phyloP scores from a whole-genome alignment of 2,888 invertebrate genomes.

The Harmothoe impar region DNA sequence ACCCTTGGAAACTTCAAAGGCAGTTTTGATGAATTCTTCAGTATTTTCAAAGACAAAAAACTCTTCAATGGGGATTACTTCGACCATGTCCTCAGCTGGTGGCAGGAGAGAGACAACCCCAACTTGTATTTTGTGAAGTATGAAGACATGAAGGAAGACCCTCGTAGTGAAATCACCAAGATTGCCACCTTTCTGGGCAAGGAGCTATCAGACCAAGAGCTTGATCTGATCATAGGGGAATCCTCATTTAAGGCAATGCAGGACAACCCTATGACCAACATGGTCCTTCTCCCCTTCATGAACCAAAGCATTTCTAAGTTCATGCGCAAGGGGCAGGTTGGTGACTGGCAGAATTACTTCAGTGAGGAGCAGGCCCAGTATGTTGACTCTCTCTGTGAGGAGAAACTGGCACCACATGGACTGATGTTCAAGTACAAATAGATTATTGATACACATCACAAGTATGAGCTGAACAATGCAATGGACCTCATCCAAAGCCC shows the following conservation, averaged over 20 bases:
- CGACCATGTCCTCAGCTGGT: conserved; percentile 62
- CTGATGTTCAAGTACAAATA: neutral
- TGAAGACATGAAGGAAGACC: conserved; percentile 65
- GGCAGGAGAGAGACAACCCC: conserved; percentile 49
- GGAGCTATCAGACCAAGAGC: conserved; percentile 65
- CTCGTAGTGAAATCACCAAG: conserved; percentile 72
- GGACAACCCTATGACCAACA: conserved; percentile 80
- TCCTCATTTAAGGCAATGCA: conserved; percentile 79
- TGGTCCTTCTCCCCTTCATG: conserved; percentile 78
- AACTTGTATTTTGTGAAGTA: conserved; percentile 64
- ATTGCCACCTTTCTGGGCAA: conserved; percentile 89
- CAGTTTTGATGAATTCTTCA: conserved; percentile 62
- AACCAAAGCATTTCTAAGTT: conserved; percentile 77
- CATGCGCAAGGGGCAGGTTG: conserved; percentile 87
- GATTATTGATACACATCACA: no score
- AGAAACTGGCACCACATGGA: conserved; percentile 82
- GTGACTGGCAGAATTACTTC: conserved; percentile 92
- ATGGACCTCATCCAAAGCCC: no score
- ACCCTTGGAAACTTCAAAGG: conserved; percentile 57
- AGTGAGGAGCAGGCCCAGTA: conserved; percentile 87
- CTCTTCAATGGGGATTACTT: conserved; percentile 65
- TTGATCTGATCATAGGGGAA: conserved; percentile 74
- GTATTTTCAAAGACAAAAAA: conserved; percentile 39
- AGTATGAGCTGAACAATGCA: no score
- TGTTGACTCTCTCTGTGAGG: conserved; percentile 77